phyloP scores from a whole-genome alignment of 2,113 vertebrate species.

The Dasypus novemcinctus region DNA sequence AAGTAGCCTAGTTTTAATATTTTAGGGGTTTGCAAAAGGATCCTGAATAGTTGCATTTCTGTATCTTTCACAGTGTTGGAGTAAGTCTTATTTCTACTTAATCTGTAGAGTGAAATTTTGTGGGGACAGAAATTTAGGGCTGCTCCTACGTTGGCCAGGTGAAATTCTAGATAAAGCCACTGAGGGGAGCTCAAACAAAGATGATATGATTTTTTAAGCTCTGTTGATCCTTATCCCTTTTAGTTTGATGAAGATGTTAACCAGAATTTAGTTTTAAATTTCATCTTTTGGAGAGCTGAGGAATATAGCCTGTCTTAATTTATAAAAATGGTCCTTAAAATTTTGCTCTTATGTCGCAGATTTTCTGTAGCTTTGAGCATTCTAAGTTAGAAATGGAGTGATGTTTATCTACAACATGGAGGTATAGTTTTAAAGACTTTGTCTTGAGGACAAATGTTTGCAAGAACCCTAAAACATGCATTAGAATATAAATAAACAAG shows the following conservation, averaged over 20 bases:
- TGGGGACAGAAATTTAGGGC: background rate
- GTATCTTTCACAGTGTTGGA: background rate
- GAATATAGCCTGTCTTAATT: background rate
- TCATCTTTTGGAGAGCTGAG: background rate
- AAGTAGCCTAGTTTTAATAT: background rate
- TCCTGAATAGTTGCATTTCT: background rate
- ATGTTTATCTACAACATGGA: background rate
- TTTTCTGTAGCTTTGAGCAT: background rate
- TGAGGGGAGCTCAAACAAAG: conserved; percentile 80
- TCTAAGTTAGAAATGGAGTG: background rate
- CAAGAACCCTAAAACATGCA: background rate
- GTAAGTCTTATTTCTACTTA: background rate
- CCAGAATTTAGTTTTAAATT: background rate
- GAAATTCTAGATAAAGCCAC: conserved; percentile 65
- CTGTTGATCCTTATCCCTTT: accelerated
- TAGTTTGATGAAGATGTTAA: background rate
- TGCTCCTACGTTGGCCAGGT: background rate
- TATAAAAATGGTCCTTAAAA: background rate
- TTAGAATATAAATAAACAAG: background rate
- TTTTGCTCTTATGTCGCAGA: background rate
- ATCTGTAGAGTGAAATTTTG: background rate
- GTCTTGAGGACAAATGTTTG: background rate
- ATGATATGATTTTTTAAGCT: background rate
- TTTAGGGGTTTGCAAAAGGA: background rate
- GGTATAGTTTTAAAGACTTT: background rate